phyloP scores from a whole-genome alignment of 2,888 invertebrate species.

The Pocota personata region DNA sequence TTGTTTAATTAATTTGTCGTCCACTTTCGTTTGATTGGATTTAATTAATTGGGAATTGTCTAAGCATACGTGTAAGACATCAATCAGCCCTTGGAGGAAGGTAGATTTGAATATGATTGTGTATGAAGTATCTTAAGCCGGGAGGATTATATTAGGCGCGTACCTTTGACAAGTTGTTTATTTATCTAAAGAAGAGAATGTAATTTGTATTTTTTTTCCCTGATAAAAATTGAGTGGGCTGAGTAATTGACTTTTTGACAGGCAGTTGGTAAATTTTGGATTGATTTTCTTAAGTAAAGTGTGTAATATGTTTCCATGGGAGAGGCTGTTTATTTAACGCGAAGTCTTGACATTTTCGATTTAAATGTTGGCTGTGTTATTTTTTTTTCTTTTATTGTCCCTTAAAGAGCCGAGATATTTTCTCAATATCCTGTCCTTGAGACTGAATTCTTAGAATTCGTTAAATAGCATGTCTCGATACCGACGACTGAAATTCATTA shows the following conservation, averaged over 20 bases:
- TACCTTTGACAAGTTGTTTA: slow-evolving; percentile 35
- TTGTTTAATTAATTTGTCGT: slow-evolving; percentile 14
- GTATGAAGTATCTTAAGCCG: slow-evolving; percentile 1
- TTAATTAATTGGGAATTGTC: slow-evolving; percentile 51
- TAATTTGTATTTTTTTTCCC: neutral
- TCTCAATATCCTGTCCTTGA: neutral
- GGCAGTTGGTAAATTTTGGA: slow-evolving; percentile 3
- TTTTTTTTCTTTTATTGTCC: neutral
- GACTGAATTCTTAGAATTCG: neutral
- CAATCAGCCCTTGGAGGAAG: neutral
- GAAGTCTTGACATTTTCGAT: neutral
- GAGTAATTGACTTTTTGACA: slow-evolving; percentile 50
- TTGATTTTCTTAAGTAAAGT: neutral
- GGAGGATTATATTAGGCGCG: neutral
- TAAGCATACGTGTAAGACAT: slow-evolving; percentile 23
- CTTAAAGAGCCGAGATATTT: neutral
- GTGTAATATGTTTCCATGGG: neutral
- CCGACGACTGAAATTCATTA: neutral
- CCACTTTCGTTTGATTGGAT: slow-evolving; percentile 29
- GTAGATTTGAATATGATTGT: neutral
- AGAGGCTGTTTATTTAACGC: neutral
- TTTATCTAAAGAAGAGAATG: neutral
- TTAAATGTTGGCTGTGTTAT: neutral
- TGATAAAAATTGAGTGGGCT: neutral
- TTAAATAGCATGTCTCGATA: neutral